Evolutionary conservation across 2,888 invertebrate genomes (phyloP).

Genomic region (Teinopalpus imperialis): DNA sequence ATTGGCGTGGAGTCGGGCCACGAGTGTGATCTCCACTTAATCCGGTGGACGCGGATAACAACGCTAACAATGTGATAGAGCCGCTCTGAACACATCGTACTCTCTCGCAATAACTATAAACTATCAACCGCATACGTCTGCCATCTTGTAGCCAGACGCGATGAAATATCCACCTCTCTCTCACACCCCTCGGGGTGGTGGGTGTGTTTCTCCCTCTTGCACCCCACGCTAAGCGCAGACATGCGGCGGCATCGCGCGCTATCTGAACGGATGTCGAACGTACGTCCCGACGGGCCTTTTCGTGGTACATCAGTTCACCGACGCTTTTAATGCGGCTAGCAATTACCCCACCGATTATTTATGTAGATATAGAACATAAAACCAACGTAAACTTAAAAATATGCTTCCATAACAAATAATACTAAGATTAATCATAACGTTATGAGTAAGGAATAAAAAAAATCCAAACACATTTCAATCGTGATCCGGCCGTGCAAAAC

Average conservation of each 20-base stretch:
- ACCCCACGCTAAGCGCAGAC: slow-evolving; percentile 49
- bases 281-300: slow-evolving; percentile 38
- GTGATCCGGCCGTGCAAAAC: slow-evolving; percentile 5
- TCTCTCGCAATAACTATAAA: slow-evolving; percentile 80
- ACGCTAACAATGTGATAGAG: slow-evolving; percentile 80
- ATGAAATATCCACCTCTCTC: slow-evolving; percentile 72
- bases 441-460: too few species aligned
- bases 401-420: too few species aligned
- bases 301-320: slow-evolving; percentile 32
- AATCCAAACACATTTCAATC: slow-evolving; percentile 18
- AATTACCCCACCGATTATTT: slow-evolving; percentile 13
- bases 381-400: neutral
- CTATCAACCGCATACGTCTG: slow-evolving; percentile 81
- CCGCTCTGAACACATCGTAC: slow-evolving; percentile 71
- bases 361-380: too few species aligned
- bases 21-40: slow-evolving; percentile 70
- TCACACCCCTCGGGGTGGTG: slow-evolving; percentile 46
- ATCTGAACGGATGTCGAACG: slow-evolving; percentile 36
- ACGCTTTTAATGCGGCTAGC: neutral
- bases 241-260: slow-evolving; percentile 41
- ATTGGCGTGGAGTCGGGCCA: slow-evolving; percentile 39
- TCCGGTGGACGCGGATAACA: slow-evolving; percentile 75
- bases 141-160: slow-evolving; percentile 76
- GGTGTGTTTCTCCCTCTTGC: slow-evolving; percentile 49
- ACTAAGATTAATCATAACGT: too few species aligned